A percentile compares a stretch with the other conserved stretches of the same genome.
phyloP scores from a whole-genome alignment of 2,797 vertebrate species.

The Delichon dasypus region DNA sequence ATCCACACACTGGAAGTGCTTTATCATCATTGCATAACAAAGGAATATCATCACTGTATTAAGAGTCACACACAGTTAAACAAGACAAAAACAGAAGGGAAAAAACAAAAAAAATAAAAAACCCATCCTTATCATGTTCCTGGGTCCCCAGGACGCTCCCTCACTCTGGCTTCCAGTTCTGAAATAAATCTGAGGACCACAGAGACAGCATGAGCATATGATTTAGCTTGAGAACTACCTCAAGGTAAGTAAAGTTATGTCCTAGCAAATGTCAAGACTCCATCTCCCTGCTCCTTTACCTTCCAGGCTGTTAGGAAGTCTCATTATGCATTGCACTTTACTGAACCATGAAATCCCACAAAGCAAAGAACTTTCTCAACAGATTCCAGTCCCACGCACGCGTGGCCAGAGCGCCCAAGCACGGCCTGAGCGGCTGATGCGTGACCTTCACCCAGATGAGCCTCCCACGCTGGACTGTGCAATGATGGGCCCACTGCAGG shows the following conservation, averaged over 20 bases:
- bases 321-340: not conserved
- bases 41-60: slow-evolving; percentile 16
- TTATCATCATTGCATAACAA: slow-evolving; percentile 18
- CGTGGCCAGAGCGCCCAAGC: not conserved
- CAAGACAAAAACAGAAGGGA: not conserved
- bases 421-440: not conserved
- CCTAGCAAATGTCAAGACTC: not conserved
- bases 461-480: not conserved
- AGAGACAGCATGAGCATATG: not conserved
- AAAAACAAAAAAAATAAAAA: not conserved
- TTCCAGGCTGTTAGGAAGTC: not conserved
- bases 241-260: not conserved
- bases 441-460: not conserved
- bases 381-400: not conserved
- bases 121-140: not conserved
- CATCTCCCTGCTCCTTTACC: not conserved
- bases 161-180: slow-evolving; percentile 23
- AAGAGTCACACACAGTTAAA: slow-evolving; percentile 31
- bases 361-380: not conserved
- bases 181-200: not conserved
- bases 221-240: not conserved
- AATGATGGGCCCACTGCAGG: not conserved
- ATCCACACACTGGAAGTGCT: slow-evolving; percentile 9
- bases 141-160: not conserved
- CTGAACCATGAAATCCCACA: not conserved